phyloP scores from a whole-genome alignment of 2,113 vertebrate species.

The Herpailurus yagouaroundi region DNA sequence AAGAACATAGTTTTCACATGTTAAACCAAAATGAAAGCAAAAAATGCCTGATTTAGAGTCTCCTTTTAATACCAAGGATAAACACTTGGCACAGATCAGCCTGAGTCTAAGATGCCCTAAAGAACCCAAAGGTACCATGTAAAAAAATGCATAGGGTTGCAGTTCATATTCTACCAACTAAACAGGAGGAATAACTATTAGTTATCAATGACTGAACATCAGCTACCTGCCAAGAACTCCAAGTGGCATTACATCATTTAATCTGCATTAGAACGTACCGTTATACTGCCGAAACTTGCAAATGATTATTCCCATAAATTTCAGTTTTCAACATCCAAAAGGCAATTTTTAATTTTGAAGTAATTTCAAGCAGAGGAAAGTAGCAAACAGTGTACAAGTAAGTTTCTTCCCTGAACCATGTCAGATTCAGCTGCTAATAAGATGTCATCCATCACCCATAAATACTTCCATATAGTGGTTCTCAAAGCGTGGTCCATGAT shows the following conservation, averaged over 20 bases:
- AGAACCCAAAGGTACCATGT: neutral
- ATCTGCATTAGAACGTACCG: conserved; percentile 21
- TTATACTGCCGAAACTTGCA: neutral
- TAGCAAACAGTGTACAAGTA: neutral
- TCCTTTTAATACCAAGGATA: neutral
- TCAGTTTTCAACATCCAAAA: neutral
- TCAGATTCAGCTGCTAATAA: neutral
- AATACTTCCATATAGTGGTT: neutral
- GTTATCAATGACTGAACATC: neutral
- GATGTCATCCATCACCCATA: neutral
- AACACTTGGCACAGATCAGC: neutral
- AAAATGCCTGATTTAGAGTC: neutral
- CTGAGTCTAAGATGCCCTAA: neutral
- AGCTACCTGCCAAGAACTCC: neutral
- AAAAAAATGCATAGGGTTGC: neutral
- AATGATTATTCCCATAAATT: conserved; percentile 18
- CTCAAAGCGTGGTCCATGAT: neutral
- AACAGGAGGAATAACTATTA: neutral
- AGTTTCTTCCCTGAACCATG: neutral
- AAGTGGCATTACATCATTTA: neutral
- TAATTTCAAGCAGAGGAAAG: conserved; percentile 14
- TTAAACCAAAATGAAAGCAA: conserved; percentile 28
- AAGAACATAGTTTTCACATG: conserved; percentile 36
- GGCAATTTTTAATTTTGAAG: neutral
- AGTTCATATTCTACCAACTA: neutral